Conservation (phyloP, 2,797 vertebrate species). For the Gymnodraco acuticeps region DNA sequence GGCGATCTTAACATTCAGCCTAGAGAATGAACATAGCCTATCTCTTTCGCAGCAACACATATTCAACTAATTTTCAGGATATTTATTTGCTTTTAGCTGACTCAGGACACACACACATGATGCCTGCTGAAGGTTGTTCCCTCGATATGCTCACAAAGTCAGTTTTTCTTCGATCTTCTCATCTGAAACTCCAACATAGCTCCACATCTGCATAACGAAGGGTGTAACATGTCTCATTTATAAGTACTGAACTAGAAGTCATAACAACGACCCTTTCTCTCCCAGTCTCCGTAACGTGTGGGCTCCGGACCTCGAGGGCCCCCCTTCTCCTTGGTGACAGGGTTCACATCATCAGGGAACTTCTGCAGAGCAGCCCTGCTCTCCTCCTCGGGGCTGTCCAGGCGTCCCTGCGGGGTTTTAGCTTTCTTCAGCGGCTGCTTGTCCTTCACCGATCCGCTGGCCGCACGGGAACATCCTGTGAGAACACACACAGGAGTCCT, state of each 20-base stretch:
- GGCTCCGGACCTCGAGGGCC: conserved; percentile 97
- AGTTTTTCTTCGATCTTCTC: neutral
- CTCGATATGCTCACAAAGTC: no score
- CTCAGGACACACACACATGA: no score
- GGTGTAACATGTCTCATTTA: neutral
- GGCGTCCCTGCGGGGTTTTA: conserved; percentile 90
- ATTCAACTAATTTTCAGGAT: no score
- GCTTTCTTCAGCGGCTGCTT: conserved; percentile 86
- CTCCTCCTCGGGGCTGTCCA: conserved; percentile 84
- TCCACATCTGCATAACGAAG: neutral
- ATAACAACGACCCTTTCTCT: conserved; percentile 96
- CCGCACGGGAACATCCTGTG: conserved; percentile 68
- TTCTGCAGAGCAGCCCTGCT: conserved; percentile 87
- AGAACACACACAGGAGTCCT: conserved; percentile 33
- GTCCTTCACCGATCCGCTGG: conserved; percentile 74
- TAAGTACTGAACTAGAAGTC: conserved; percentile 88
- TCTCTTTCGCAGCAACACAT: no score
- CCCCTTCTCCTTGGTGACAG: conserved; percentile 93
- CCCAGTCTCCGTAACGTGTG: conserved; percentile 98
- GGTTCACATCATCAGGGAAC: conserved; percentile 94
- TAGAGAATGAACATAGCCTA: no score
- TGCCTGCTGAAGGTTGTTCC: no score
- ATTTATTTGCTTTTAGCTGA: no score
- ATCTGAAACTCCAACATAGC: conserved; percentile 1
- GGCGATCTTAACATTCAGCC: no score